Percentiles rank a stretch among this genome's conserved stretches.
phyloP scores from a whole-genome alignment of 2,888 invertebrate species.

The Lasioglossum morio region DNA sequence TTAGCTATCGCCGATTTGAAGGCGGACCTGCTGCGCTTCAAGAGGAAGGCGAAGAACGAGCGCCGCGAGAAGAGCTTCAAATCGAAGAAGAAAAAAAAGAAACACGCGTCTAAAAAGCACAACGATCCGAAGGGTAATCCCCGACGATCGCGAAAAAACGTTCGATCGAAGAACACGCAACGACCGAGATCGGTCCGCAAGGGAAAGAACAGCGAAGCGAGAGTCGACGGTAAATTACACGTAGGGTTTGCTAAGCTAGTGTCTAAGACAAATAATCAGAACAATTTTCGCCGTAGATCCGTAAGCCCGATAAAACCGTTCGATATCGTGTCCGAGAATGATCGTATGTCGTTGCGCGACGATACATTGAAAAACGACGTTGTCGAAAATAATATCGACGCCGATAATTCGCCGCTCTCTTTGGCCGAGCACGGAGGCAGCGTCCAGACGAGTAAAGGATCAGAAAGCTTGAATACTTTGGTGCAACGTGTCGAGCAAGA shows the following conservation, averaged over 20 bases:
- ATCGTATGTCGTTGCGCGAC: not conserved
- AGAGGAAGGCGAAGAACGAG: conserved; percentile 23
- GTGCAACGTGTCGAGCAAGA: not conserved
- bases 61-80: conserved; percentile 5
- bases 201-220: conserved; percentile 18
- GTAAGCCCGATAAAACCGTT: conserved; percentile 20
- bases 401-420: not conserved
- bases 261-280: conserved; percentile 31
- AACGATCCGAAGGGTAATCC: not conserved
- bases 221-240: conserved; percentile 36
- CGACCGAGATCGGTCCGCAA: conserved; percentile 21
- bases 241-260: conserved; percentile 26
- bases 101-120: conserved; percentile 30
- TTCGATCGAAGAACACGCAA: not conserved
- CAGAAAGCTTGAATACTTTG: not conserved
- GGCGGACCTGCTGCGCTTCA: conserved; percentile 33
- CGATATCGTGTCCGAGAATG: conserved; percentile 17
- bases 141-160: not conserved
- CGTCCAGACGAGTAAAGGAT: not conserved
- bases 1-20: conserved; percentile 18
- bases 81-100: conserved; percentile 39
- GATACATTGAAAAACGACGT: not conserved
- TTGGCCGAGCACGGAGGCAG: not conserved
- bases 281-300: conserved; percentile 46
- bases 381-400: not conserved